A percentile compares a stretch with the other conserved stretches of the same genome.
Conservation (phyloP, 2,113 vertebrate species). For the Ahaetulla prasina region DNA sequence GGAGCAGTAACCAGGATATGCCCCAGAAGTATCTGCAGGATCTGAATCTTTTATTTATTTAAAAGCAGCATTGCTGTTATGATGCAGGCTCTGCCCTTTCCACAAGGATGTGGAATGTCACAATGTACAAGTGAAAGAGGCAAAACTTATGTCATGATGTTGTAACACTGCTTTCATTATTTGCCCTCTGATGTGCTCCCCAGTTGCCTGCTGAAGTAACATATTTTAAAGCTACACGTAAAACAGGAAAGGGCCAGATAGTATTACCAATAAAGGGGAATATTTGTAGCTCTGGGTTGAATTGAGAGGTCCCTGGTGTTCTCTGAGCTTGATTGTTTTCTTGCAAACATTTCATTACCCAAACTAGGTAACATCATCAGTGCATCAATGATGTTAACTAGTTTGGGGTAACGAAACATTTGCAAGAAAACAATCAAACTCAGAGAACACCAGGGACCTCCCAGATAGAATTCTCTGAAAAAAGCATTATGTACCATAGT, state of each 20-base stretch:
- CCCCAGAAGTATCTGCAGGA: background rate
- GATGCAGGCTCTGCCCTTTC: background rate
- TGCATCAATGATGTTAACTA: too few species aligned
- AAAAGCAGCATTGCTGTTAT: background rate
- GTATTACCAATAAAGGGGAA: background rate
- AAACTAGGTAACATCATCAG: too few species aligned
- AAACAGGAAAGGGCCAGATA: background rate
- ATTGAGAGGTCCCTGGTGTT: background rate
- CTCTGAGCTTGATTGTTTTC: too few species aligned
- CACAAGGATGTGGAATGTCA: background rate
- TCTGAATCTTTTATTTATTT: background rate
- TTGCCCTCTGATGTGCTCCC: background rate
- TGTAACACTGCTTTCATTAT: background rate
- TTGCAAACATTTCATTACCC: too few species aligned
- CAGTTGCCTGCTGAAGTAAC: background rate
- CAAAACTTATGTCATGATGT: background rate
- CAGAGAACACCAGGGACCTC: too few species aligned
- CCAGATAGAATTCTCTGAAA: background rate
- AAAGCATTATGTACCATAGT: background rate
- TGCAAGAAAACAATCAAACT: too few species aligned
- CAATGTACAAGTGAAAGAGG: background rate
- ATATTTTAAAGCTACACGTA: background rate
- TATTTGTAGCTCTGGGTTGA: background rate
- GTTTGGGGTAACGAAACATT: too few species aligned
- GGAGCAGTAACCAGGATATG: background rate